phyloP scores from a whole-genome alignment of 2,888 invertebrate species.

The Trichacis sp. region DNA sequence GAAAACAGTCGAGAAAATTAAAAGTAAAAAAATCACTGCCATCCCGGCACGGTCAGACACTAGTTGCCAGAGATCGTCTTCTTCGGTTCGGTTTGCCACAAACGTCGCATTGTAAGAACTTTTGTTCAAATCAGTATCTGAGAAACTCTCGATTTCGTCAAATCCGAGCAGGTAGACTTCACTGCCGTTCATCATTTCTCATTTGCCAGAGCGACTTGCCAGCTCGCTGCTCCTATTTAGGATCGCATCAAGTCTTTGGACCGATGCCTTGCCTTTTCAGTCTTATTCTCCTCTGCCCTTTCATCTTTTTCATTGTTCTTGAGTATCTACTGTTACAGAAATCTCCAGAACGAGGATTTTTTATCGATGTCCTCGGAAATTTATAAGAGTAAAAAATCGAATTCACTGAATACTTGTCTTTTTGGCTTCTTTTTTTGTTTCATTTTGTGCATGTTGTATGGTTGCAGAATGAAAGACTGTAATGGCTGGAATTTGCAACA shows the following conservation, averaged over 20 bases:
- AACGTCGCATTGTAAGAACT: slow-evolving; percentile 55
- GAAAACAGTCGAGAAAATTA: slow-evolving; percentile 93
- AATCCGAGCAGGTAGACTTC: slow-evolving; percentile 59
- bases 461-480: too few species aligned
- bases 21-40: slow-evolving; percentile 85
- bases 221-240: slow-evolving; percentile 19
- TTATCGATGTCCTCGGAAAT: not conserved
- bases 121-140: slow-evolving; percentile 47
- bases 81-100: slow-evolving; percentile 45
- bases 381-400: not conserved
- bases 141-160: slow-evolving; percentile 55
- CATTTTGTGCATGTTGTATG: not conserved
- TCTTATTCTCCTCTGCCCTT: slow-evolving; percentile 43
- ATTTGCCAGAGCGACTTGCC: slow-evolving; percentile 21
- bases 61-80: slow-evolving; percentile 65
- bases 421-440: slow-evolving; percentile 7
- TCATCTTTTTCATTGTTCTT: slow-evolving; percentile 42
- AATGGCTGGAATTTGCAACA: too few species aligned
- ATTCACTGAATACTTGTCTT: too few species aligned
- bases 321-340: too few species aligned
- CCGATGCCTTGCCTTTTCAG: slow-evolving; percentile 44
- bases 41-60: slow-evolving; percentile 81
- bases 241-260: slow-evolving; percentile 46
- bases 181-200: slow-evolving; percentile 61
- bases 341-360: too few species aligned